Percentiles rank a stretch among this genome's conserved stretches.
Evolutionary conservation across 2,888 invertebrate genomes (phyloP).

Genomic region (Orchesellides sinensis): DNA sequence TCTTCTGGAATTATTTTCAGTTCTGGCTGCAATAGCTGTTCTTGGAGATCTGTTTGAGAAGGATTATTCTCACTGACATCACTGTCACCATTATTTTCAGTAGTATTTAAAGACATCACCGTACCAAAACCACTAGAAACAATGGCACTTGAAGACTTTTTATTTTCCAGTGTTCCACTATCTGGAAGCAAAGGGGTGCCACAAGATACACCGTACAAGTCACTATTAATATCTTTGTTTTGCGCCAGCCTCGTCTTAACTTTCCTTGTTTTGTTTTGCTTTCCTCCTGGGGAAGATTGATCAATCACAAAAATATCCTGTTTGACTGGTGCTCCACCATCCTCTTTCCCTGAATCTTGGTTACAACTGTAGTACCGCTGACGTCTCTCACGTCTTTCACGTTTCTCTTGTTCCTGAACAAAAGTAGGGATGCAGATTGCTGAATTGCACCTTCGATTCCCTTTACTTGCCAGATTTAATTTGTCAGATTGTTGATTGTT

Average conservation of each 20-base stretch:
- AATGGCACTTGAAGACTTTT: not conserved
- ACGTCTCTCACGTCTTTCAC: slow-evolving; percentile 44
- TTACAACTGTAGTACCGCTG: slow-evolving; percentile 59
- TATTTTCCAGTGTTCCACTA: slow-evolving; percentile 6
- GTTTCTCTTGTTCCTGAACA: slow-evolving; percentile 79
- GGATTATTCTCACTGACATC: not conserved
- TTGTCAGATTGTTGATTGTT: slow-evolving; percentile 30
- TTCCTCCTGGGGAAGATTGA: slow-evolving; percentile 32
- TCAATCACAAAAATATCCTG: slow-evolving; percentile 37
- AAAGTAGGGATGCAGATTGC: slow-evolving; percentile 91
- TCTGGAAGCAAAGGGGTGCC: not conserved
- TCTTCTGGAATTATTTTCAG: slow-evolving; percentile 56
- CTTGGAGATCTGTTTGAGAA: slow-evolving; percentile 1
- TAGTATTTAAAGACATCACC: no score
- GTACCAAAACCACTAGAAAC: not conserved
- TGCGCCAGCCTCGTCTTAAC: slow-evolving; percentile 26
- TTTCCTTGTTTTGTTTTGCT: slow-evolving; percentile 8
- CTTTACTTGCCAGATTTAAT: slow-evolving; percentile 10
- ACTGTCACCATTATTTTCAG: not conserved
- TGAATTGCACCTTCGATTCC: slow-evolving; percentile 83
- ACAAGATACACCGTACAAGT: not conserved
- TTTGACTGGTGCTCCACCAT: slow-evolving; percentile 14
- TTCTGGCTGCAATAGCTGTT: slow-evolving; percentile 4
- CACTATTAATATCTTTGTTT: slow-evolving; percentile 32
- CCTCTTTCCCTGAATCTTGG: slow-evolving; percentile 29